Conservation (phyloP, 1,140 invertebrate species). For the Bombus superbus region DNA sequence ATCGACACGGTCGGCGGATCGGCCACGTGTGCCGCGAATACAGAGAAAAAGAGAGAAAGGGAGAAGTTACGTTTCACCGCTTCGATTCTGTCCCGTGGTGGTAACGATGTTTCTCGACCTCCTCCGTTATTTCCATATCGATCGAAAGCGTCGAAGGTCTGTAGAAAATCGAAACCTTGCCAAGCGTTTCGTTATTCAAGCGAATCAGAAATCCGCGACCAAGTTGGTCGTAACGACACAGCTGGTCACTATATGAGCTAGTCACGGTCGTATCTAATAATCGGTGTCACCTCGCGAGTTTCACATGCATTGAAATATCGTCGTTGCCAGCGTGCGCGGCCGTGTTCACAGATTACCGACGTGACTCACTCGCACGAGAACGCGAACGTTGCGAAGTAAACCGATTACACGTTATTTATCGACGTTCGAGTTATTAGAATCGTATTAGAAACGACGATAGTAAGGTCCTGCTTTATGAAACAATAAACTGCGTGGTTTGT, state of each 20-base stretch:
- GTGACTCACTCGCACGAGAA: conserved; percentile 21
- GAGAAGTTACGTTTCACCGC: neutral
- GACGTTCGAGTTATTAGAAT: conserved; percentile 7
- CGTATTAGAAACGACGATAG: neutral
- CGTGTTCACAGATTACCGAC: conserved; percentile 4
- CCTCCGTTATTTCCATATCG: conserved; percentile 41
- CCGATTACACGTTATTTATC: conserved; percentile 43
- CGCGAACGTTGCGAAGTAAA: conserved; percentile 22
- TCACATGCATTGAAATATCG: conserved; percentile 30
- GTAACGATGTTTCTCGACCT: conserved; percentile 33
- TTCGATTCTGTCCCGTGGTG: neutral
- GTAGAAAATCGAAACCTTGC: neutral
- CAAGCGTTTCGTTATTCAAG: neutral
- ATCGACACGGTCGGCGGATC: conserved; percentile 73
- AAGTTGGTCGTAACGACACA: conserved; percentile 1
- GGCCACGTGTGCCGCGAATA: conserved; percentile 69
- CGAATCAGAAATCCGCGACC: neutral
- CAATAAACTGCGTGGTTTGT: neutral
- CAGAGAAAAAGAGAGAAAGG: neutral
- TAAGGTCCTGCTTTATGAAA: neutral
- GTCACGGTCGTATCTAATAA: conserved; percentile 40
- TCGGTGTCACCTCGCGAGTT: conserved; percentile 22
- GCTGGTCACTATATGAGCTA: neutral
- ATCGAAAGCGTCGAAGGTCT: conserved; percentile 13
- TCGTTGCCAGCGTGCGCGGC: neutral